Evolutionary conservation across 1,140 invertebrate genomes (phyloP).

Genomic region (Macrobrachium rosenbergii): DNA sequence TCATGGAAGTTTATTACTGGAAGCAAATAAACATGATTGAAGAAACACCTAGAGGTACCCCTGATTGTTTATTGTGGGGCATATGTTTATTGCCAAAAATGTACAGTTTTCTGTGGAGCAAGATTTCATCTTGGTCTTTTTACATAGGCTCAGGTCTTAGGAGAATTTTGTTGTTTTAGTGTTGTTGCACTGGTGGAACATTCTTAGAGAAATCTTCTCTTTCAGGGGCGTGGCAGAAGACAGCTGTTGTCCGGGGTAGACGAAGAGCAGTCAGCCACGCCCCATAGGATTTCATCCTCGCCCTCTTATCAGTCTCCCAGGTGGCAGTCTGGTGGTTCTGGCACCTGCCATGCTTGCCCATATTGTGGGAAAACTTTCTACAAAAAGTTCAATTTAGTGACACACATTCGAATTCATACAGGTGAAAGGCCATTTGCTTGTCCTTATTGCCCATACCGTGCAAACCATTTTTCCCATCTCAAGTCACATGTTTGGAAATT

Average conservation of each 20-base stretch:
- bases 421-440: constrained; percentile 54
- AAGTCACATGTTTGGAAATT: constrained; percentile 54
- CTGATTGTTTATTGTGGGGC: no score
- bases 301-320: no score
- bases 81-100: no score
- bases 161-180: no score
- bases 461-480: constrained; percentile 58
- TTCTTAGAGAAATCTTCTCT: constrained; percentile 59
- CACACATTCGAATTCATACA: constrained; percentile 54
- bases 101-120: no score
- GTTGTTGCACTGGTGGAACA: constrained; percentile 18
- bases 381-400: constrained; percentile 60
- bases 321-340: constrained; percentile 1
- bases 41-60: no score
- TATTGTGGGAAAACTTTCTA: constrained; percentile 52
- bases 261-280: constrained; percentile 48
- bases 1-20: no score
- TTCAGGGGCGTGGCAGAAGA: constrained; percentile 57
- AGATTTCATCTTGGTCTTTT: no score
- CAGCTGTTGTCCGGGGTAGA: not conserved
- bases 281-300: constrained; percentile 46
- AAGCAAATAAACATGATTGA: no score
- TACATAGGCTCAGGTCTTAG: not conserved
- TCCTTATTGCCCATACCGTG: constrained; percentile 52
- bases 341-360: constrained; percentile 43